A percentile compares a stretch with the other conserved stretches of the same genome.
These are phyloP conservation scores for Spea hammondii DNA, from an alignment of 2,797 vertebrate genomes.

Conservation along the genomic window DNA sequence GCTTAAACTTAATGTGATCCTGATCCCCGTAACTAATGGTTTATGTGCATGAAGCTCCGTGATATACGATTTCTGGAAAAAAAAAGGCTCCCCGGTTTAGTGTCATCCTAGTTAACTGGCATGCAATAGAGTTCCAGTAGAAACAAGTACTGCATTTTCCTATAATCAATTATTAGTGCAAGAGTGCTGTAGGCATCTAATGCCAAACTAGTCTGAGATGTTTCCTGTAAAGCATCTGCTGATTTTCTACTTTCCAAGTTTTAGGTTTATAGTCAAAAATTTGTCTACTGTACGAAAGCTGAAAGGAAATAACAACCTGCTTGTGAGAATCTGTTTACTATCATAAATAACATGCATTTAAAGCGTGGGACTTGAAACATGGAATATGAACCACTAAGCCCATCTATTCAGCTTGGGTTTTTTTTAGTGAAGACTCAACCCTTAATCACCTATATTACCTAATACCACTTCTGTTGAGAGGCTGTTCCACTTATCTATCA, in stretches of 20 bases:
- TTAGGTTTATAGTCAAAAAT: conserved; percentile 36
- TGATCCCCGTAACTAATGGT: conserved; percentile 53
- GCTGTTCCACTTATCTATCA: no score
- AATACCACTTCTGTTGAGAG: no score
- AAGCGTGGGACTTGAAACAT: conserved; percentile 1
- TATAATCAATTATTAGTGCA: conserved; percentile 33
- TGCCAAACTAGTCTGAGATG: conserved; percentile 48
- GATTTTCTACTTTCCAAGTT: conserved; percentile 46
- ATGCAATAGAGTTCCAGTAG: not conserved
- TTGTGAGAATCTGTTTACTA: conserved; percentile 29
- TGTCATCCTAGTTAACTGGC: conserved; percentile 23
- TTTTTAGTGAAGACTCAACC: no score
- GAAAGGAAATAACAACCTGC: conserved; percentile 16
- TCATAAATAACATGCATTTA: conserved; percentile 18
- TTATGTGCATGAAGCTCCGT: conserved; percentile 51
- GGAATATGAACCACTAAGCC: no score
- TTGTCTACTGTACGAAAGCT: conserved; percentile 20
- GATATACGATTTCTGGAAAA: conserved; percentile 39
- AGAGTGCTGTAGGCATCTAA: conserved; percentile 19
- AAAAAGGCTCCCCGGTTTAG: conserved; percentile 24
- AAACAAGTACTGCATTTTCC: conserved; percentile 28
- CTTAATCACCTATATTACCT: no score
- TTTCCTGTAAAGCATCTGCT: conserved; percentile 37
- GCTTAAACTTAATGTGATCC: conserved; percentile 51
- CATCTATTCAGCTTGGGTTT: no score